Conservation (phyloP, 2,888 invertebrate genomes). For the Eustalomyia histrio region DNA sequence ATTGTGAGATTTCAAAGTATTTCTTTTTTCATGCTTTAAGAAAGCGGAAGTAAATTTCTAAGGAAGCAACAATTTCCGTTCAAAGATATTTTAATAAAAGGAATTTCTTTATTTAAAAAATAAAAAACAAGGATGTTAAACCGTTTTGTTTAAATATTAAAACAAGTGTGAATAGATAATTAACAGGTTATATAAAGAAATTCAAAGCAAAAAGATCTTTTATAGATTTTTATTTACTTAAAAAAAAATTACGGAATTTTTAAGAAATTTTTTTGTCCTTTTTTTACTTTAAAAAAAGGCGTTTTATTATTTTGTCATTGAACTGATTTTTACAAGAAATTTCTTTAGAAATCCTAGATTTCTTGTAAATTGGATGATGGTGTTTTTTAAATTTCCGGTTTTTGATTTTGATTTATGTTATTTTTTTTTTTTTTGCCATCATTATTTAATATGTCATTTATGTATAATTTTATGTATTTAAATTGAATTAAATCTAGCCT, state of each 20-base stretch:
- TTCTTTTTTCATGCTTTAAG: constrained; percentile 27
- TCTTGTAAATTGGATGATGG: background rate
- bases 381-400: constrained; percentile 22
- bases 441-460: constrained; percentile 6
- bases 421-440: background rate
- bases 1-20: constrained; percentile 23
- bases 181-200: constrained; percentile 49
- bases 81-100: constrained; percentile 32
- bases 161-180: constrained; percentile 65
- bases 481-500: constrained; percentile 33
- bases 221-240: constrained; percentile 5
- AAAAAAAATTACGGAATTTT: background rate
- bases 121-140: constrained; percentile 47
- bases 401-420: constrained; percentile 14
- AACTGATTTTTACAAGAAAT: constrained; percentile 2
- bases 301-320: background rate
- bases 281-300: constrained; percentile 27
- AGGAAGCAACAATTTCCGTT: constrained; percentile 64
- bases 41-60: constrained; percentile 59
- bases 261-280: constrained; percentile 6
- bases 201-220: background rate
- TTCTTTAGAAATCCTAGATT: background rate
- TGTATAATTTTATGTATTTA: background rate
- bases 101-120: background rate
- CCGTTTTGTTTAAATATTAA: constrained; percentile 51